Conservation (phyloP, 2,113 vertebrate species). For the Ellobius talpinus region DNA sequence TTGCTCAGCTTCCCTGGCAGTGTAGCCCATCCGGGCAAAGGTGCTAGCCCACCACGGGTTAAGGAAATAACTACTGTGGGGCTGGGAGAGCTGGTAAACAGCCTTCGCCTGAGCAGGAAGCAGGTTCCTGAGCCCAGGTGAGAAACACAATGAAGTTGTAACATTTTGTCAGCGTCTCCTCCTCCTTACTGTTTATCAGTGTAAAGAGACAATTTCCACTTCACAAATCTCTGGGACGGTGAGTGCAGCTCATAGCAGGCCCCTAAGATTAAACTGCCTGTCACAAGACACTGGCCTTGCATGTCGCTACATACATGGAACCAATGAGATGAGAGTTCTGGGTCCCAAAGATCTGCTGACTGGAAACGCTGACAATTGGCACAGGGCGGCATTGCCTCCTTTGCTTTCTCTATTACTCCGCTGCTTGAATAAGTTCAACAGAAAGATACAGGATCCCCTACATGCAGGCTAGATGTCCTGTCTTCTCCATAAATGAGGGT, state of each 20-base stretch:
- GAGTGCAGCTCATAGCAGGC: conserved; percentile 76
- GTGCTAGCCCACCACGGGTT: conserved; percentile 64
- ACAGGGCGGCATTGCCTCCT: not conserved
- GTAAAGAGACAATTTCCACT: conserved; percentile 82
- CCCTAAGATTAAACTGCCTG: conserved; percentile 84
- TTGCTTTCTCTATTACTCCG: not conserved
- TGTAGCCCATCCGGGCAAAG: not conserved
- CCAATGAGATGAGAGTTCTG: conserved; percentile 63
- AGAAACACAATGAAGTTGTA: conserved; percentile 83
- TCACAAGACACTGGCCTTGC: conserved; percentile 76
- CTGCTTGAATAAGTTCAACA: not conserved
- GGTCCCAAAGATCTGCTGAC: conserved; percentile 52
- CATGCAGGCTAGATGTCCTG: not conserved
- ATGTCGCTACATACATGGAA: conserved; percentile 52
- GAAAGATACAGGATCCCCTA: not conserved
- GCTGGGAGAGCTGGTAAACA: conserved; percentile 77
- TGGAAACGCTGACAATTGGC: not conserved
- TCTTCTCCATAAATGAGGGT: not conserved
- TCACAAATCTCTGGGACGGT: conserved; percentile 64
- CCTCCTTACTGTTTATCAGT: conserved; percentile 77
- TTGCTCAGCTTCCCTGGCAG: conserved; percentile 18
- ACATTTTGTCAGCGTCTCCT: conserved; percentile 79
- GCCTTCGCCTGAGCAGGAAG: conserved; percentile 77
- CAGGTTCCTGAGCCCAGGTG: conserved; percentile 79
- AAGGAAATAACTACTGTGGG: conserved; percentile 78